Evolutionary conservation across 2,888 invertebrate genomes (phyloP), one percentile per base, ranked within the genome.

Genomic region (Belgica antarctica): DNA sequence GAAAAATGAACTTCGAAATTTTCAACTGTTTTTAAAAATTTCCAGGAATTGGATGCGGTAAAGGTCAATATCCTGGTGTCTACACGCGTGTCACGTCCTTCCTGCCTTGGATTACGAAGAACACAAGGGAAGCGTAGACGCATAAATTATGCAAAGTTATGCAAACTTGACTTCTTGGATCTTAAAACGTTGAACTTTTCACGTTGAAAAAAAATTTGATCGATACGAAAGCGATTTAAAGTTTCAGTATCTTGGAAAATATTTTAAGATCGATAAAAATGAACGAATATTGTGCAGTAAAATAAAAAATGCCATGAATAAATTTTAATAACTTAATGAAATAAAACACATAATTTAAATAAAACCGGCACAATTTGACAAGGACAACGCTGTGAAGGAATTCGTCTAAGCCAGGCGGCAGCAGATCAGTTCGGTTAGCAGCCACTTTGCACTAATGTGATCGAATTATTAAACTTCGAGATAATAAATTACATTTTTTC

Each of bases 31-130:
- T 31, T 94, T 93, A 92, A 31, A 8, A 8, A 31, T 31, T 31
- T n/a, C n/a, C 12, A 31, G 94, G 94, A 72, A 93, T 94, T 74
- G 93, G 92, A 36, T 94, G 94, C 77, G 93, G 93, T 70, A 92
- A 93, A 81, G 92, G 92, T 19, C 92, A 92, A 76, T 94, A 92
- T 80, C 94, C 93, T 0, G 94, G 94, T 15, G 68, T 94, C 1
- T 94, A 94, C 79, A 91, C 93, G 0, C 85, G 93, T 74, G 88
- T 93, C 71, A 89, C 91, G 61, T 84, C 88, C 74, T 90, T 92
- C 82, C 78, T 92, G 74, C 89, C 90, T 24, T 94, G 94, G 94
- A 92, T 94, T 76, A 84, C 85, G 75, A 92, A 92, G 80, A 93
- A 94, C 79, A 83, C 90, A 70, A 87, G 89, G 79, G 87, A 83